Evolutionary conservation across 2,113 vertebrate genomes (phyloP), one percentile per base, ranked within the genome.

Genomic region (Prolemur simus): DNA sequence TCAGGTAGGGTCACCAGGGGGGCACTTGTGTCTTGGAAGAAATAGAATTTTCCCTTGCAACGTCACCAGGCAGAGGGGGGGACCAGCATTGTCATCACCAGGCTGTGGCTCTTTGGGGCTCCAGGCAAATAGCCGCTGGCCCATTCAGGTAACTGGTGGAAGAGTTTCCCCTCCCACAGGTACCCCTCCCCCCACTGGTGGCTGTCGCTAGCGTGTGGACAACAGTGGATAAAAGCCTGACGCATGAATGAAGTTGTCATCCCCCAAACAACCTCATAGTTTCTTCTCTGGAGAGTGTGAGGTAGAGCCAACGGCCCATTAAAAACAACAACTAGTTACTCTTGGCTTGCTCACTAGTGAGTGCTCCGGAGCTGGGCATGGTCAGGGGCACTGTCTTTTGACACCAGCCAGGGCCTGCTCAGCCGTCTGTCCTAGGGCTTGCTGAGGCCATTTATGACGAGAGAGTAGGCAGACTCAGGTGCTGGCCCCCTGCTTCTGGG

Each of bases 81-180:
- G 32, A 20, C 66, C 18, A 0, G 1, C 1, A 1, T 60, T 37
- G 54, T 47, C 20, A 11, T 49, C 32, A 23, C 52, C 0, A 0
- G 0, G 0, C 56, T 6, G 12, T 0, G 0, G 34, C 27, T 76
- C 49, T 74, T n/a, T 0, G 34, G 47, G 49, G 11, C 25, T 34
- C 74, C 23, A 8, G 73, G 77, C 11, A 21, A 27, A 71, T 2
- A 69, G 66, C 73, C 27, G 0, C 85, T 18, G 8, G 3, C 60
- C 60, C 20, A 8, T 18, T 34, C 23, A 42, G 84, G 64, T 34
- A 14, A 45, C 54, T 49, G 52, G 47, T 0, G 3, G 71, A 4
- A 1, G 37, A 15, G 74, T 2, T 2, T 13, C 21, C 29, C 39
- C 34, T 17, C 77, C 34, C 25, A 2, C 58, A 34, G 23, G 66